phyloP scores from a whole-genome alignment of 2,113 vertebrate genomes.

The Hemibagrus wyckioides region DNA sequence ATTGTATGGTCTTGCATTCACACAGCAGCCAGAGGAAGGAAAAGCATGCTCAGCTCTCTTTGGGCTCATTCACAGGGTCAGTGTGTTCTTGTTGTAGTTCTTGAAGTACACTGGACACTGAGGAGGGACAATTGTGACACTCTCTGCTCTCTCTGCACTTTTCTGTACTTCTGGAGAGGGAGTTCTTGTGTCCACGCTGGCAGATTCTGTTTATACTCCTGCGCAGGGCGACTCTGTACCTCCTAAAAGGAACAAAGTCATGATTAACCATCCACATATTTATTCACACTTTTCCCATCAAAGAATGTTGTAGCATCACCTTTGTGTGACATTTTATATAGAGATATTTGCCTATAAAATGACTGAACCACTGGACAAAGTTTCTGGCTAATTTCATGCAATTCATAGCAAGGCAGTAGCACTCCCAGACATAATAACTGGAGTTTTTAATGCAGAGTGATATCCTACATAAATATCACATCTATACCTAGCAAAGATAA shows the following conservation, averaged over 20 bases:
- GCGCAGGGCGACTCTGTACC: conserved; percentile 62
- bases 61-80: conserved; percentile 26
- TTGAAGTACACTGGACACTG: neutral
- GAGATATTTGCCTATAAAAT: neutral
- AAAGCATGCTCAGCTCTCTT: conserved; percentile 5
- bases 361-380: neutral
- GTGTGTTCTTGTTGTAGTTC: conserved; percentile 34
- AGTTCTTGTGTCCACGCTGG: conserved; percentile 35
- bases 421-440: neutral
- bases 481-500: neutral
- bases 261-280: conserved; percentile 34
- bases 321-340: neutral
- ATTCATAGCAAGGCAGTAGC: neutral
- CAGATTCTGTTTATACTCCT: conserved; percentile 58
- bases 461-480: neutral
- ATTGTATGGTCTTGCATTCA: conserved; percentile 1
- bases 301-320: neutral
- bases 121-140: conserved; percentile 30
- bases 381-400: neutral
- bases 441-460: neutral
- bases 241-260: conserved; percentile 54
- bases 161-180: conserved; percentile 37
- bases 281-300: neutral
- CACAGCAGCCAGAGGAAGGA: neutral
- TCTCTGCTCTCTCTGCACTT: conserved; percentile 39